Evolutionary conservation across 2,888 invertebrate species (phyloP), one percentile per base, ranked within the genome.

Genomic region (Smittia sp.): DNA sequence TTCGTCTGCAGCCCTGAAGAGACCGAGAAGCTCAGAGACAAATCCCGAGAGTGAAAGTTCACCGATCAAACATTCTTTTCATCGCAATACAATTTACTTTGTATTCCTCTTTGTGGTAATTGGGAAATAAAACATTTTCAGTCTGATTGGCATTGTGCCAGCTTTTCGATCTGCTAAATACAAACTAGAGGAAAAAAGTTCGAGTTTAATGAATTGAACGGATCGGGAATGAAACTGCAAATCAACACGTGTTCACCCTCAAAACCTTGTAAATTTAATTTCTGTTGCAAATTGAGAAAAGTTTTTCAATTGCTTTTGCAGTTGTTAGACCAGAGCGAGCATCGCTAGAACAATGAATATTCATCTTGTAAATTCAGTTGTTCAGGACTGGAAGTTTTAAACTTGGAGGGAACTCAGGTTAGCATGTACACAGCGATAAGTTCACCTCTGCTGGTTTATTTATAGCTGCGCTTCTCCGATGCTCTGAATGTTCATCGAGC

Each of bases 101-200:
- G n/a, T n/a, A n/a, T n/a, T n/a, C n/a, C n/a, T n/a, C 46, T 46
- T 11, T n/a, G 11, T 46, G 6, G 15, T 67, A 67, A 67, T 67
- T 38, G 38, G 39, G 66, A 67, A 67, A 67, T 67, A 67, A 39
- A 63, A 67, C 32, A n/a, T 67, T 67, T 38, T 15, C 15, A 11
- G 3, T 46, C n/a, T 15, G 46, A 46, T 46, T 46, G 46, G 46
- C 46, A 46, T 3, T 6, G 11, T 3, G 46, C 46, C 46, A 46
- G 11, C 6, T n/a, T 13, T 32, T 32, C 9, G 32, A n/a, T 32
- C 32, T 32, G 9, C 32, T 32, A 32, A 32, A 32, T 32, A 32
- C 3, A 32, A 3, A 32, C 9, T 3, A 32, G 32, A 32, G 32
- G 32, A 32, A 32, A 32, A 32, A 15, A 46, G 11, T 46, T 13